Evolutionary conservation across 1,140 invertebrate genomes (phyloP).

Genomic region (Eriosoma lanigerum): DNA sequence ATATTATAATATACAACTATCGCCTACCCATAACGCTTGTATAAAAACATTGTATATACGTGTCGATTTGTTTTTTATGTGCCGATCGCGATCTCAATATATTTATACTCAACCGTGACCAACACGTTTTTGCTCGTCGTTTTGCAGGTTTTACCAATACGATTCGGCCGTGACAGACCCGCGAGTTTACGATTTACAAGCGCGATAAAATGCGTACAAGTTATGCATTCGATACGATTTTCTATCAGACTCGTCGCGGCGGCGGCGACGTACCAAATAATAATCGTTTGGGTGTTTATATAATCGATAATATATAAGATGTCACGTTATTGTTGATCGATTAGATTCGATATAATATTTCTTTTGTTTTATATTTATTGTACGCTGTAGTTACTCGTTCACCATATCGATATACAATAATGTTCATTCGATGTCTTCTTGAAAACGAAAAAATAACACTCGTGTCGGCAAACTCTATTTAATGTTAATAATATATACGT

Average conservation of each 20-base stretch:
- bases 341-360: conserved; percentile 1
- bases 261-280: neutral
- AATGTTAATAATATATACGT: too few relatives aligned
- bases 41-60: too few relatives aligned
- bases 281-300: conserved; percentile 18
- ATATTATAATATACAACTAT: too few relatives aligned
- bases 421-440: too few relatives aligned
- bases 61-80: too few relatives aligned
- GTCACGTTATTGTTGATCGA: neutral
- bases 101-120: neutral
- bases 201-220: neutral
- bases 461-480: too few relatives aligned
- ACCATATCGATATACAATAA: too few relatives aligned
- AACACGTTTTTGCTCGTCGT: neutral
- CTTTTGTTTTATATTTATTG: neutral
- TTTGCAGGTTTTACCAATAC: neutral
- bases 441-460: too few relatives aligned
- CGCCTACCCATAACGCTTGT: too few relatives aligned
- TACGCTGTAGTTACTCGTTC: too few relatives aligned
- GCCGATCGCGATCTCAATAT: too few relatives aligned
- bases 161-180: conserved; percentile 24
- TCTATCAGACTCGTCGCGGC: neutral
- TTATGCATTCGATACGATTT: neutral
- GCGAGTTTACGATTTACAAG: neutral
- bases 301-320: too few relatives aligned